Evolutionary conservation across 53 echinoderm and acorn worm genomes (phyloP), one percentile per base, ranked within the genome.

Genomic region (Echinometra lucunter): DNA sequence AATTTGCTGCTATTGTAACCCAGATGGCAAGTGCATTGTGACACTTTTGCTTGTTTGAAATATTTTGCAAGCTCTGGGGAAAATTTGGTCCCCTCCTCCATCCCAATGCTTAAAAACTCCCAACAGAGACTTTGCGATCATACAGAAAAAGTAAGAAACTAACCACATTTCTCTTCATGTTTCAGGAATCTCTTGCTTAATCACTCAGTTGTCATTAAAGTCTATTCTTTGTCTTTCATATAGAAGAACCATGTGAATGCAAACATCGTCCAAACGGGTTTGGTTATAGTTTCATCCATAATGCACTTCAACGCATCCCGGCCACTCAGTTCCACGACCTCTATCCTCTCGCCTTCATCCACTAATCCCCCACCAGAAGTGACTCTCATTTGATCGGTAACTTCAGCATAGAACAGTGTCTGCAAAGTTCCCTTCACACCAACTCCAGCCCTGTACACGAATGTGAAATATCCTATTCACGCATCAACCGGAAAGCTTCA

Each of bases 351-450:
- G 27, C 97, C 97, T 92, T 97, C 97, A 21, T 96, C 95, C 13
- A 83, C 93, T 35, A 94, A 47, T 44, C 97, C 97, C 37, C 97
- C 97, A 34, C 97, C 97, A 44, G 91, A 56, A 23, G 72, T 40
- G 55, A 88, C 90, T 81, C 92, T 96, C 97, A 97, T 97, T 27
- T 70, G 74, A 82, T 97, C 97, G 70, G 91, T 96, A 40, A 97
- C 96, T 69, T 97, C 97, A 66, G 95, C 96, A 96, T 97, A 97
- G 94, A 96, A 97, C 16, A 95, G 63, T 37, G 95, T 97, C 89
- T 95, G 92, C 37, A 30, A n/a, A 40, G 95, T 96, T 37, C 96
- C 97, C 74, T 87, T 95, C 25, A 94, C 93, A 88, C 97, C 96
- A 45, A 96, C 95, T 45, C 95, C 96, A 89, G 30, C 57, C 89